Base-by-base conservation (phyloP, 2,797 vertebrate genomes). In the Okamejei kenojei region DNA sequence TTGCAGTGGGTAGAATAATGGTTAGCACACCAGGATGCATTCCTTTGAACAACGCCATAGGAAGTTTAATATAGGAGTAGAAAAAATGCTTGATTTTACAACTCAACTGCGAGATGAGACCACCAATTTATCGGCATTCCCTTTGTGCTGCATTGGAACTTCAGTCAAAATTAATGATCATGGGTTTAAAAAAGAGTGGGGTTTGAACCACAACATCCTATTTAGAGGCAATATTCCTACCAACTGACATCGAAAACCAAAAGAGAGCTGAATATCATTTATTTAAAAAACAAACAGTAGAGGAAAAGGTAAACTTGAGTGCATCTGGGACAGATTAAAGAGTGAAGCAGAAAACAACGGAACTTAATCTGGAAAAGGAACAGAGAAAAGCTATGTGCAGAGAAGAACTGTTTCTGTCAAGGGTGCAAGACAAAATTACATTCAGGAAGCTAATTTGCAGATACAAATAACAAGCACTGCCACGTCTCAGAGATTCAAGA, bases 261-360 rank as follows among this genome's bases (percentile, higher is more conserved):
- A 35, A 54, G 71, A 54, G 58, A 54, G 38, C 23, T 74, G 38
- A 29, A 58, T 73, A 76, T 5, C 32, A 19, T 54, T 58, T 76
- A 23, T 5, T 29, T 76, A 54, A 54, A 35, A 73, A 92, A 92
- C 29, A 73, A 54, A 88, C 17, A 68, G n/a, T 26, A 8, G 23
- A 76, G 26, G 7, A 8, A 92, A 92, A 92, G 71, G 90, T 92
- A 92, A 92, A 92, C 38, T 92, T 92, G 35, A 74, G 38, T 29
- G 73, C 90, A 74, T 71, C 38, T 92, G 90, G 35, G 71, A 76
- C 73, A 58, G 90, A 76, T 92, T 54, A 92, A 29, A 73, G 35
- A 74, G 35, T 73, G 71, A 68, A 29, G 32, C 45, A 74, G 32
- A 91, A 92, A 76, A 74, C 7, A 73, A 92, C 38, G 71, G 32